Percentiles rank a stretch among this genome's conserved stretches.
phyloP scores from a whole-genome alignment of 2,797 vertebrate species.

The Manis javanica region DNA sequence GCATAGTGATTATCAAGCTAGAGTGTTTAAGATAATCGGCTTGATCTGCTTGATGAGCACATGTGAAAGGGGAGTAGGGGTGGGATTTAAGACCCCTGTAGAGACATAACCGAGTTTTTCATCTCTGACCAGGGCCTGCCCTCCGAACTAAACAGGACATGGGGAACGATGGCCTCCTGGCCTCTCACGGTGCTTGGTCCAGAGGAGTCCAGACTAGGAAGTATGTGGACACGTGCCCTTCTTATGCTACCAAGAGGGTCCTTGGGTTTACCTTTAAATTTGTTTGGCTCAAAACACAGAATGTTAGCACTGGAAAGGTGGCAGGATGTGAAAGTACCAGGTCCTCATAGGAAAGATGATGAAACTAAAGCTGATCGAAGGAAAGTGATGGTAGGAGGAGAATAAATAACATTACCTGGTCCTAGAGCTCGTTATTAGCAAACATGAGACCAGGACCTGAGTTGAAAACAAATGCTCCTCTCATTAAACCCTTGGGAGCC shows the following conservation, averaged over 20 bases:
- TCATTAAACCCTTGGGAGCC: background rate
- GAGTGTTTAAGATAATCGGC: background rate
- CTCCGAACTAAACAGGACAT: background rate
- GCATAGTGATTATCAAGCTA: background rate
- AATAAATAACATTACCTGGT: background rate
- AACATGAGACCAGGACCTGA: background rate
- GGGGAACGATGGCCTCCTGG: background rate
- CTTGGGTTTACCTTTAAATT: background rate
- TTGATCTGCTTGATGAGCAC: background rate
- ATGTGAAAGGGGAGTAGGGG: background rate
- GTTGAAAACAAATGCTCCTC: background rate
- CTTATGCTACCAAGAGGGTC: background rate
- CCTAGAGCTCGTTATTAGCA: background rate
- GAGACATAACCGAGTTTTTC: background rate
- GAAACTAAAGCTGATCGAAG: background rate
- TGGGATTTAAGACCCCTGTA: background rate
- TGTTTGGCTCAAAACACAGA: background rate
- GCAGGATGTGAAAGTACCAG: background rate
- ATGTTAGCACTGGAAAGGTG: background rate
- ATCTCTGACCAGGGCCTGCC: rapidly evolving
- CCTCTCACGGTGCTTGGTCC: background rate
- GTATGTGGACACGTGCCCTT: background rate
- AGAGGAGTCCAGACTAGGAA: background rate
- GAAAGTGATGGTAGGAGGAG: background rate
- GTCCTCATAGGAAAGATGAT: background rate